phyloP scores from a whole-genome alignment of 2,113 vertebrate species.

The Dasyornis broadbenti region DNA sequence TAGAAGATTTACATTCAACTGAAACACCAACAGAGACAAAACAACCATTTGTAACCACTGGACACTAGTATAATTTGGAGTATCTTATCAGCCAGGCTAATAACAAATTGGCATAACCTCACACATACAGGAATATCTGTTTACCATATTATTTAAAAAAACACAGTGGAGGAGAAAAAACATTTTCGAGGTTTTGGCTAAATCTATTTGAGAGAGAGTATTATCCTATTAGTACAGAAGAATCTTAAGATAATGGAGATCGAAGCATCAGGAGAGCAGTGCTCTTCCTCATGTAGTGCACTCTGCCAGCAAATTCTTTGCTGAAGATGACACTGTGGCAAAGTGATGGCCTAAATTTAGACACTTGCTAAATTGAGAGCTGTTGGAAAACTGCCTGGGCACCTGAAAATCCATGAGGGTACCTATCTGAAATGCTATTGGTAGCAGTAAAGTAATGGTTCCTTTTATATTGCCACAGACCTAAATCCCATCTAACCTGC shows the following conservation, averaged over 20 bases:
- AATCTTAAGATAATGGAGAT: not conserved
- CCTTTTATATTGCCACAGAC: not conserved
- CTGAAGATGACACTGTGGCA: not conserved
- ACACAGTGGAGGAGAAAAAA: not conserved
- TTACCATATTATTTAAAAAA: not conserved
- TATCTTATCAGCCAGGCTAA: not conserved
- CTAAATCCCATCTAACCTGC: not conserved
- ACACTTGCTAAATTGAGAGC: not conserved
- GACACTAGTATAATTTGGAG: not conserved
- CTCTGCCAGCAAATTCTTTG: not conserved
- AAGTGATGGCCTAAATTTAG: not conserved
- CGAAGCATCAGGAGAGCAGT: not conserved
- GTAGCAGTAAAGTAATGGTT: not conserved
- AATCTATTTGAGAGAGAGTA: not conserved
- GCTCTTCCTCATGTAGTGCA: not conserved
- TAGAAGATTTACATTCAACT: not conserved
- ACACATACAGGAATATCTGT: not conserved
- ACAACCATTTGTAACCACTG: not conserved
- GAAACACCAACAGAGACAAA: constrained; percentile 9
- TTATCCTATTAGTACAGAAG: not conserved
- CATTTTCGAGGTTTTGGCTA: not conserved
- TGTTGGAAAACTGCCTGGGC: not conserved
- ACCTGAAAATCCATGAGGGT: not conserved
- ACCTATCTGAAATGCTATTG: not conserved
- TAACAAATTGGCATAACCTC: not conserved